Percentiles rank a stretch among this genome's conserved stretches.
phyloP scores from a whole-genome alignment of 2,888 invertebrate species.

The Limnephilus lunatus region DNA sequence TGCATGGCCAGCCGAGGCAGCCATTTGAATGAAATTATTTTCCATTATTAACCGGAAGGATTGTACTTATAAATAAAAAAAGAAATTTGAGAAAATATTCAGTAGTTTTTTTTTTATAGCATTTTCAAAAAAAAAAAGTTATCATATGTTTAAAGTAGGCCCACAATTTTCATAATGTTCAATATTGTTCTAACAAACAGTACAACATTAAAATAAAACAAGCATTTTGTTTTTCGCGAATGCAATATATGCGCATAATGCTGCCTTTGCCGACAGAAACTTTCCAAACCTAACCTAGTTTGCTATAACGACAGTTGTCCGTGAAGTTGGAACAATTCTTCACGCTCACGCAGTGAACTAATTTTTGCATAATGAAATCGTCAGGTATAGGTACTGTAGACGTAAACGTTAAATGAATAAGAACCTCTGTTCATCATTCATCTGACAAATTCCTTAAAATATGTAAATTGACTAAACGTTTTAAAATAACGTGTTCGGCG shows the following conservation, averaged over 20 bases:
- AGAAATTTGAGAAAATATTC: no score
- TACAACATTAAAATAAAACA: not conserved
- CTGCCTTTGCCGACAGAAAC: not conserved
- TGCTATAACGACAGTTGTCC: not conserved
- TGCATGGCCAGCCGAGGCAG: no score
- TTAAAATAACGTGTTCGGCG: not conserved
- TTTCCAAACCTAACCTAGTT: conserved; percentile 2
- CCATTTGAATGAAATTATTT: no score
- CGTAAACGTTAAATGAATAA: not conserved
- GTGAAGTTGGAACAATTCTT: not conserved
- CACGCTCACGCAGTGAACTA: not conserved
- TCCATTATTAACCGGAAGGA: no score
- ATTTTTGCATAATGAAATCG: no score
- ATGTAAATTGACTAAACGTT: not conserved
- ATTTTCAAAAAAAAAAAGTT: no score
- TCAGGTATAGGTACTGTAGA: not conserved
- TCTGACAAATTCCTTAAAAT: not conserved
- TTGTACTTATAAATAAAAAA: no score
- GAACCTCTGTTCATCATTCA: not conserved
- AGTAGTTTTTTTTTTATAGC: no score
- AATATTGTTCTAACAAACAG: not conserved
- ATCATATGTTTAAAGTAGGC: no score
- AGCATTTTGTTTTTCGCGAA: not conserved
- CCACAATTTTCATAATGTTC: no score
- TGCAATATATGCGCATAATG: not conserved